phyloP scores from a whole-genome alignment of 2,888 invertebrate species.

The Perizoma affinitatum region DNA sequence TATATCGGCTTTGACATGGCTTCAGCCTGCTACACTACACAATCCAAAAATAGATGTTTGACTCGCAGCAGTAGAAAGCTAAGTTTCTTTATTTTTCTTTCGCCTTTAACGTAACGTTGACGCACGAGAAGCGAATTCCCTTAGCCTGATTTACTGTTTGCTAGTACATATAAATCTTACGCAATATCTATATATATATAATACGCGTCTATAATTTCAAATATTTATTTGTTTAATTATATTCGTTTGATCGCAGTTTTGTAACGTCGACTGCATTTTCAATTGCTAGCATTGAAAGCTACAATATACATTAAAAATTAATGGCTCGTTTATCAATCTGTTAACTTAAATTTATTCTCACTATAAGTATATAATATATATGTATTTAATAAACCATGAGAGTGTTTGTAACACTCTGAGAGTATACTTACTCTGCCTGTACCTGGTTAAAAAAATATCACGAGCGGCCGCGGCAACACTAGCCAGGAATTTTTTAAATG shows the following conservation, averaged over 20 bases:
- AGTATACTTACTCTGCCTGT: not conserved
- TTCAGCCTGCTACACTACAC: not conserved
- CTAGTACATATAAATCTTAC: slow-evolving; percentile 27
- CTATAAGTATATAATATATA: no score
- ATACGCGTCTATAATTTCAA: slow-evolving; percentile 36
- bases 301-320: no score
- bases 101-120: slow-evolving; percentile 59
- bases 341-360: no score
- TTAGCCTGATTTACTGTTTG: slow-evolving; percentile 53
- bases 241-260: not conserved
- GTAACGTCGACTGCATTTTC: not conserved
- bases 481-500: slow-evolving; percentile 66
- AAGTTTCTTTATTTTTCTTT: slow-evolving; percentile 48
- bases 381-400: no score
- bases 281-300: not conserved
- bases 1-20: not conserved
- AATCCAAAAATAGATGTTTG: slow-evolving; percentile 15
- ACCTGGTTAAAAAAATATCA: slow-evolving; percentile 32
- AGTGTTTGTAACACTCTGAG: no score
- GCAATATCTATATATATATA: no score
- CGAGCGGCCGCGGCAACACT: slow-evolving; percentile 36
- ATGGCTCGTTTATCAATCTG: no score
- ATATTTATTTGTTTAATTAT: slow-evolving; percentile 7
- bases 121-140: slow-evolving; percentile 53
- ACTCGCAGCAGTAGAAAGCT: slow-evolving; percentile 37